Conservation (phyloP, 2,113 vertebrate species). For the Pristiophorus japonicus region DNA sequence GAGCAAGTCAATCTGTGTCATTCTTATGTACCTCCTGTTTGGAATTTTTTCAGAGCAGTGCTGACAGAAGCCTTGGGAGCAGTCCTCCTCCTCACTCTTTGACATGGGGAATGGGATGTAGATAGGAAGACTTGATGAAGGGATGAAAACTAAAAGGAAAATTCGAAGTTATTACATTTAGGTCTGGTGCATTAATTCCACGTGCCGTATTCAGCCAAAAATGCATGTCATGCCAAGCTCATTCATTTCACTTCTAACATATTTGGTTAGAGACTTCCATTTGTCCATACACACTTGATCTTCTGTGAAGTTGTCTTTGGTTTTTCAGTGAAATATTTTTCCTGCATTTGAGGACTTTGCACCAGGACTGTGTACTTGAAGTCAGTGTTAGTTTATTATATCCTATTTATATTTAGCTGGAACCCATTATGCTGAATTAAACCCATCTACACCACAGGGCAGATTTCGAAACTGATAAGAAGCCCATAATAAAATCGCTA, state of each 20-base stretch:
- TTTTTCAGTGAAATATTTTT: not conserved
- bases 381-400: not conserved
- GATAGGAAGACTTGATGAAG: not conserved
- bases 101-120: not conserved
- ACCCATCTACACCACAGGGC: not conserved
- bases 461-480: not conserved
- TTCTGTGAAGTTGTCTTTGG: not conserved
- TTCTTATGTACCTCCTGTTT: not conserved
- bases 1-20: not conserved
- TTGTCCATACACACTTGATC: not conserved
- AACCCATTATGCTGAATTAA: not conserved
- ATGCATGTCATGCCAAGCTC: not conserved
- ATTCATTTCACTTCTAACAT: not conserved
- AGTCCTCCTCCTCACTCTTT: not conserved
- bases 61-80: not conserved
- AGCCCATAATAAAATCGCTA: not conserved
- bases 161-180: not conserved
- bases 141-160: not conserved
- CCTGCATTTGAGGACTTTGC: not conserved
- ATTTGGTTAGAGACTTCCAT: not conserved
- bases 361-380: not conserved
- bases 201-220: not conserved
- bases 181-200: not conserved
- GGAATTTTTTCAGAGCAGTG: not conserved
- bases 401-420: not conserved